Conservation (phyloP, 2,888 invertebrate species). For the Harmothoe impar region DNA sequence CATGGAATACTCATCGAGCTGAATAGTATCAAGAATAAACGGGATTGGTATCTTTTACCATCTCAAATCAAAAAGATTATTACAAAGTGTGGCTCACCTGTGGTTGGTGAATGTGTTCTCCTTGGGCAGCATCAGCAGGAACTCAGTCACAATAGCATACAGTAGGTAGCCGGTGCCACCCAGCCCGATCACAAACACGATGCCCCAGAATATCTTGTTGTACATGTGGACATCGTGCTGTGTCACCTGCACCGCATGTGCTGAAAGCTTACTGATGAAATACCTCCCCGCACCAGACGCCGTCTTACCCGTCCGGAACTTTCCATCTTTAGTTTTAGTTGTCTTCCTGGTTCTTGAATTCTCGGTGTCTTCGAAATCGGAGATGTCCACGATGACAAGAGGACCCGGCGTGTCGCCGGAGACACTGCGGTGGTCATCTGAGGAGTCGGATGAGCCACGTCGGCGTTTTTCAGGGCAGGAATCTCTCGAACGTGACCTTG, state of each 20-base stretch:
- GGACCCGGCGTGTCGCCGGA: not conserved
- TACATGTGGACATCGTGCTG: slow-evolving; percentile 4
- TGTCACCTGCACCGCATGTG: slow-evolving; percentile 9
- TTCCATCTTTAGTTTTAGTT: not conserved
- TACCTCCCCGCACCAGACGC: not conserved
- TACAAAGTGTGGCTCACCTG: no score
- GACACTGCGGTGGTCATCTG: not conserved
- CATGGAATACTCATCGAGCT: no score
- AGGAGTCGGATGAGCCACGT: not conserved
- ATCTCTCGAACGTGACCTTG: not conserved
- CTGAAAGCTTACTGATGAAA: slow-evolving; percentile 36
- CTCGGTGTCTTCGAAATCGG: not conserved
- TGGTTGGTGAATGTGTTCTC: no score
- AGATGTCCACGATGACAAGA: not conserved
- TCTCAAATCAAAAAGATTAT: no score
- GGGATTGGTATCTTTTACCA: no score
- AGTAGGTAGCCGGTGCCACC: slow-evolving; percentile 12
- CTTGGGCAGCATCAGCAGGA: not conserved
- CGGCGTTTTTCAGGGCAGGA: not conserved
- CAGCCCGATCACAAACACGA: not conserved
- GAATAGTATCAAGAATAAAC: no score
- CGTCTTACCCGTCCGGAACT: not conserved
- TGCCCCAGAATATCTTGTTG: slow-evolving; percentile 32
- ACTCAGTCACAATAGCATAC: not conserved
- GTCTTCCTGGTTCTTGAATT: not conserved